Percentiles rank a stretch among this genome's conserved stretches.
phyloP scores from a whole-genome alignment of 1,140 invertebrate species.

The Micrasema minimum region DNA sequence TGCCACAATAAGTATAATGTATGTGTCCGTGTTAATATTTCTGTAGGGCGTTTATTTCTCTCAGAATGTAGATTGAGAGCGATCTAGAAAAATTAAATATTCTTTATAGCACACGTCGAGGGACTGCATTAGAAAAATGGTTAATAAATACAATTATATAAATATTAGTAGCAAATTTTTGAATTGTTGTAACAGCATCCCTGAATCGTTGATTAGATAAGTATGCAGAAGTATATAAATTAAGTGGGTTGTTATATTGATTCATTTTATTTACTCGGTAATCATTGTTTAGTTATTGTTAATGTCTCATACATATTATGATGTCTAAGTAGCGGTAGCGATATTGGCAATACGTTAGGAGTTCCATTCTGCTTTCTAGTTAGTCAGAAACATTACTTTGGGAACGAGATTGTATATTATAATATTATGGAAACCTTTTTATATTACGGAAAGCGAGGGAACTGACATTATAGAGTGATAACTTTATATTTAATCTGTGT shows the following conservation, averaged over 20 bases:
- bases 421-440: too few species aligned
- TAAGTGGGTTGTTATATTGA: constrained; percentile 40
- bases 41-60: constrained; percentile 23
- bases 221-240: constrained; percentile 33
- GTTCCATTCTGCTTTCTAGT: constrained; percentile 5
- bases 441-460: constrained; percentile 1
- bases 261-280: constrained; percentile 18
- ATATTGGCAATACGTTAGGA: background rate
- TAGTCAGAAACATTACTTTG: constrained; percentile 11
- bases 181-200: constrained; percentile 34
- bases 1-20: constrained; percentile 30
- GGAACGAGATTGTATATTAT: constrained; percentile 10
- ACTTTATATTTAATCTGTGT: constrained; percentile 19
- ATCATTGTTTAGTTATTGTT: constrained; percentile 26
- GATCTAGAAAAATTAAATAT: constrained; percentile 32
- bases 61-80: constrained; percentile 10
- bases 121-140: constrained; percentile 41
- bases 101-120: constrained; percentile 41
- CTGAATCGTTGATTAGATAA: constrained; percentile 42
- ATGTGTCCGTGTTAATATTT: constrained; percentile 1
- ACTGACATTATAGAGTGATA: constrained; percentile 16
- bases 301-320: constrained; percentile 1
- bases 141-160: constrained; percentile 42
- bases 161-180: constrained; percentile 44
- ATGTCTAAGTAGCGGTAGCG: too few species aligned